Base-by-base conservation (phyloP, 1,140 invertebrate genomes). In the Cydia amplana region DNA sequence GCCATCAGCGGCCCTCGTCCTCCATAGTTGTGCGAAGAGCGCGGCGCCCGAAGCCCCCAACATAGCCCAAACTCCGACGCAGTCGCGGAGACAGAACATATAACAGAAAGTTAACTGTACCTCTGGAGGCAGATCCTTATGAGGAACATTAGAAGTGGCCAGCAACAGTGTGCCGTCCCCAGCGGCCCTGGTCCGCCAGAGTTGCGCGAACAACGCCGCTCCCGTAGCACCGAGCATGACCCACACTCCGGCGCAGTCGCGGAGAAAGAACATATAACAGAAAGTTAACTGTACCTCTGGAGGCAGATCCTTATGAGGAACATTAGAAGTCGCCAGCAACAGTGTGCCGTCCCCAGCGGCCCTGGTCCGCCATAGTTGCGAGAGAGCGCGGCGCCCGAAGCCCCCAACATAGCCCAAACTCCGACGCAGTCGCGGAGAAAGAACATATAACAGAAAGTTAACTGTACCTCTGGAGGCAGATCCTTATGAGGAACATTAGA, bases 201-300 rank as follows among this genome's bases (percentile, higher is more conserved):
- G 82, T 87, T 96, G 91, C 78, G 95, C 91, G 78, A 96, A 80
- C 64, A 98, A 95, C 36, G 96, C 95, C 0, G 95, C 95, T 80
- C 95, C 94, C 10, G 95, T 95, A 73, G 96, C 95, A 1, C 94
- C 94, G 36, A 97, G 93, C 6, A 95, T 93, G 63, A 93, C 91
- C 96, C 97, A 98, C 94, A 96, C 96, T 73, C 95, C 92, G 80
- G 95, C 94, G 40, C 97, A 94, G 78, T 95, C 95, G 63, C 97
- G 96, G 74, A 98, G 93, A 89, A 97, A 98, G n/a, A n/a, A n/a
- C n/a, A n/a, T n/a, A n/a, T n/a, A n/a, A n/a, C n/a, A n/a, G n/a
- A n/a, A 32, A 32, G 32, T 3, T 32, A 3, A 32, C 32, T 32
- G 32, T 60, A 60, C 18, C 51, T 94, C 87, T 10, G 77, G 65